Evolutionary conservation across 2,113 vertebrate genomes (phyloP).

Genomic region (Poicephalus meyeri): DNA sequence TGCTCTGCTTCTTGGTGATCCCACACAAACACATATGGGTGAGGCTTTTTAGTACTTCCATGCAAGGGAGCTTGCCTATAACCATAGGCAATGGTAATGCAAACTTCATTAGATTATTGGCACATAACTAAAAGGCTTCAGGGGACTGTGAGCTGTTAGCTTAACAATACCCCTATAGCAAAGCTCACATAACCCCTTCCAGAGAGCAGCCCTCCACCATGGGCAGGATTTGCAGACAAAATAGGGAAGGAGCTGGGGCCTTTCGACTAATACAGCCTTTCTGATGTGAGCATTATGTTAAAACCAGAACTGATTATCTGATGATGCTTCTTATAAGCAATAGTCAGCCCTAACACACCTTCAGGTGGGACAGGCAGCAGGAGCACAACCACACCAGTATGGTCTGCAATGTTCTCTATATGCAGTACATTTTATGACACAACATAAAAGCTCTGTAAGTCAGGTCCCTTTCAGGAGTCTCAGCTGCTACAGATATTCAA

Average conservation of each 20-base stretch:
- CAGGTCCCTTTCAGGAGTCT: not conserved
- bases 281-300: not conserved
- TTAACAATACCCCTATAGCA: not conserved
- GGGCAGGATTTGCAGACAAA: not conserved
- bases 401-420: not conserved
- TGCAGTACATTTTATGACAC: fast-evolving
- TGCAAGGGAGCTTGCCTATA: not conserved
- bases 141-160: not conserved
- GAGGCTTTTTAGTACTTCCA: not conserved
- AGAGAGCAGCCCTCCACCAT: not conserved
- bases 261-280: not conserved
- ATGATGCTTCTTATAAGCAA: not conserved
- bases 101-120: not conserved
- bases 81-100: not conserved
- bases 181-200: not conserved
- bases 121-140: not conserved
- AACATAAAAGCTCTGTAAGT: not conserved
- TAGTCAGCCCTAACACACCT: not conserved
- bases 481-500: not conserved
- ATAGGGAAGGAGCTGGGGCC: not conserved
- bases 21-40: not conserved
- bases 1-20: not conserved
- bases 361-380: not conserved
- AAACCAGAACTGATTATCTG: not conserved
- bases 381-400: fast-evolving